Percentiles rank a stretch among this genome's conserved stretches.
Conservation (phyloP, 2,113 vertebrate genomes). For the Hymenochirus boettgeri region DNA sequence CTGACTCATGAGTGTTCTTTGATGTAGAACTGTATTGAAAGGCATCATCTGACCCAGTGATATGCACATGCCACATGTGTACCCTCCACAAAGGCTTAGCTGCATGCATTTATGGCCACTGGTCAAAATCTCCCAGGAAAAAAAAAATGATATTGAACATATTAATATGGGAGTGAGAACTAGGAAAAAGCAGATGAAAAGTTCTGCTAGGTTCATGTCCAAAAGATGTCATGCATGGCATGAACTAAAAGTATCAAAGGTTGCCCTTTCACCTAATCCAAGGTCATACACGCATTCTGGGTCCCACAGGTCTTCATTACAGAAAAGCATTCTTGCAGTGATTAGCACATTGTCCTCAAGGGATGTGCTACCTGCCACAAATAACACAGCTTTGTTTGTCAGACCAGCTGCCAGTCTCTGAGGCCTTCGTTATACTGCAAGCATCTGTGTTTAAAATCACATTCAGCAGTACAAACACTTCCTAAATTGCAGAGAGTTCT, state of each 20-base stretch:
- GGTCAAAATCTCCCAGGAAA: too few species aligned
- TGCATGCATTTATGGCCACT: too few species aligned
- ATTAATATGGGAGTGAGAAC: too few species aligned
- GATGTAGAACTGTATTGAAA: too few species aligned
- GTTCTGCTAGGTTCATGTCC: too few species aligned
- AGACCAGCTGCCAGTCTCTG: conserved; percentile 36
- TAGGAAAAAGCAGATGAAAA: too few species aligned
- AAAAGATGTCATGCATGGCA: conserved; percentile 23
- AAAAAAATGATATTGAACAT: too few species aligned
- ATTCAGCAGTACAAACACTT: conserved; percentile 35
- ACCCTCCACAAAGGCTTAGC: too few species aligned
- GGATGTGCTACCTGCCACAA: conserved; percentile 40
- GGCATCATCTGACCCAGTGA: background rate
- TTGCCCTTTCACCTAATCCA: conserved; percentile 38
- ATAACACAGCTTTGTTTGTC: conserved; percentile 42
- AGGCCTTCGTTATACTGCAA: conserved; percentile 39
- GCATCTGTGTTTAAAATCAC: conserved; percentile 42
- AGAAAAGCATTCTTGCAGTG: conserved; percentile 30
- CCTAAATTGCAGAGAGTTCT: conserved; percentile 24
- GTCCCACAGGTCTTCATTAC: conserved; percentile 42
- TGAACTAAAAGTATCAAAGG: conserved; percentile 32
- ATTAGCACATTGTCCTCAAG: conserved; percentile 39
- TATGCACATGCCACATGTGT: background rate
- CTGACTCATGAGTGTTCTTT: too few species aligned
- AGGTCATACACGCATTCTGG: conserved; percentile 13